These are phyloP conservation scores for Cyanistes caeruleus DNA, from an alignment of 2,113 vertebrate genomes.

Conservation along the genomic window DNA sequence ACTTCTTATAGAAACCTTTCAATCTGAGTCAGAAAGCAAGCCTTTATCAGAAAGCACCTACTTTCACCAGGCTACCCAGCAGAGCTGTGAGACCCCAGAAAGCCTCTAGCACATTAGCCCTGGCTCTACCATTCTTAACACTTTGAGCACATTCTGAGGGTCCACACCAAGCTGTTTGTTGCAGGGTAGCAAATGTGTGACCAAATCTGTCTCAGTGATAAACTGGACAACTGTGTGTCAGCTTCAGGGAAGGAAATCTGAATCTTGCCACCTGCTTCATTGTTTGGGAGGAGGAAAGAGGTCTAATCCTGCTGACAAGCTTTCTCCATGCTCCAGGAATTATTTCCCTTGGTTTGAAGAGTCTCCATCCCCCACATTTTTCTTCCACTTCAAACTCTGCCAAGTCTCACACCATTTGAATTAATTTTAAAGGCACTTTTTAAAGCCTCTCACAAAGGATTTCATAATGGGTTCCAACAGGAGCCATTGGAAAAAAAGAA, in stretches of 20 bases:
- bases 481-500: neutral
- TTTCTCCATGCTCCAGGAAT: neutral
- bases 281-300: neutral
- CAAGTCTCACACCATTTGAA: slow-evolving; percentile 24
- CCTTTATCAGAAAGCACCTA: neutral
- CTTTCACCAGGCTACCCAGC: neutral
- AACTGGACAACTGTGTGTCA: neutral
- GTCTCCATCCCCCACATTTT: neutral
- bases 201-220: neutral
- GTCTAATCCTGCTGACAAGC: neutral
- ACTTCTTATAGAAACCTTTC: neutral
- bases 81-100: neutral
- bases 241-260: neutral
- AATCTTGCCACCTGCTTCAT: neutral
- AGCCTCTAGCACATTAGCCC: neutral
- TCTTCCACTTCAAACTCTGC: neutral
- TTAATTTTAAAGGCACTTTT: slow-evolving; percentile 44
- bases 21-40: neutral
- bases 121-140: neutral
- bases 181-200: neutral
- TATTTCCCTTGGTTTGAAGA: neutral
- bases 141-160: neutral
- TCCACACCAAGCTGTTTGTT: neutral
- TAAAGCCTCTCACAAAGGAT: slow-evolving; percentile 32
- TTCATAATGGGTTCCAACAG: slow-evolving; percentile 17